A percentile compares a stretch with the other conserved stretches of the same genome.
Evolutionary conservation across 2,797 vertebrate genomes (phyloP).

Genomic region (Sparidentex hasta): DNA sequence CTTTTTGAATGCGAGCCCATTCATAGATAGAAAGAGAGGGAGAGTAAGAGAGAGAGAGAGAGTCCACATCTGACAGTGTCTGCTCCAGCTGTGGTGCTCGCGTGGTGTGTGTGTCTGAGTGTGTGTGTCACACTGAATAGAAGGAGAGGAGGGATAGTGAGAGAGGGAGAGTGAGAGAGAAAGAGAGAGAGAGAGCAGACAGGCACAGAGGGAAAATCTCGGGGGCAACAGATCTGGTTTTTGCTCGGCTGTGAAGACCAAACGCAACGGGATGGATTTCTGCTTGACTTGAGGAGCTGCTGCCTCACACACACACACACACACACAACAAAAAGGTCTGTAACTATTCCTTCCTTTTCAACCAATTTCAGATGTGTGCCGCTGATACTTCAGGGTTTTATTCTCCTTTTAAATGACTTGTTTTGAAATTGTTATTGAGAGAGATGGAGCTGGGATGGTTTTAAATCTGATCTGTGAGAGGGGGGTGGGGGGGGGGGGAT

Average conservation of each 20-base stretch:
- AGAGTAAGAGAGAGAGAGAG: neutral
- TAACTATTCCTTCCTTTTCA: conserved; percentile 33
- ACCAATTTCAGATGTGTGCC: neutral
- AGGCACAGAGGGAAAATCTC: conserved; percentile 54
- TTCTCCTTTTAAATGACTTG: conserved; percentile 6
- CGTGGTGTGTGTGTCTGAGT: neutral
- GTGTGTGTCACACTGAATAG: conserved; percentile 52
- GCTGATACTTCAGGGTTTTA: conserved; percentile 8
- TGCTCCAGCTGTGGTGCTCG: conserved; percentile 41
- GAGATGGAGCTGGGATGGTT: neutral
- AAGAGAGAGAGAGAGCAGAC: conserved; percentile 15
- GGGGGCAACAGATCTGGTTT: conserved; percentile 68
- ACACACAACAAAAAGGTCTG: conserved; percentile 61
- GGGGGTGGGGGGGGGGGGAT: neutral
- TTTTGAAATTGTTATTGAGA: conserved; percentile 25
- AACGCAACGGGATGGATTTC: conserved; percentile 73
- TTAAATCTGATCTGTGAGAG: conserved; percentile 29
- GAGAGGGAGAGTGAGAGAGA: conserved; percentile 16
- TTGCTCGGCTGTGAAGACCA: conserved; percentile 59
- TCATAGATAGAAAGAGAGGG: conserved; percentile 12
- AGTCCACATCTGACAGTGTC: conserved; percentile 43
- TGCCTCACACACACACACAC: conserved; percentile 20
- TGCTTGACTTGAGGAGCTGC: conserved; percentile 63
- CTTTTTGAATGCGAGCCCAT: conserved; percentile 37
- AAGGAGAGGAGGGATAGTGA: conserved; percentile 11